Base-by-base conservation (phyloP, 2,888 invertebrate genomes). In the Alloplasta piceator region DNA sequence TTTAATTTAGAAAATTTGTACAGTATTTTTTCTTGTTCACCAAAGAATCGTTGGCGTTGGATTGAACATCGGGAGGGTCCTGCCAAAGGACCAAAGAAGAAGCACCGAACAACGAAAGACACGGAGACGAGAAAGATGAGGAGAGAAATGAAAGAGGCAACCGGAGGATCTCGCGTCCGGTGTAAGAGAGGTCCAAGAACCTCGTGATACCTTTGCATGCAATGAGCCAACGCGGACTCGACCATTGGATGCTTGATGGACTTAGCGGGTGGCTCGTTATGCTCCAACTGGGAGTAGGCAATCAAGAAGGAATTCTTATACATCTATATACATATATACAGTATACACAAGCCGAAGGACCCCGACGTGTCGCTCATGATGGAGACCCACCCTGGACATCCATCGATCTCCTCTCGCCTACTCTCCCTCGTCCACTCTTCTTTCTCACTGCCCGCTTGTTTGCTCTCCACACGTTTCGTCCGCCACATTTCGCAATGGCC, bases 361-460 rank as follows among this genome's bases (percentile, higher is more conserved):
- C 86, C 88, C 86, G 89, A 90, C 90, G 91, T 90, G 90, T 91
- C 91, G 90, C 90, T 90, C 90, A 85, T 91, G 91, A 91, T 90
- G 90, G 89, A 90, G 88, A 83, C 88, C 86, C 88, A 83, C 84
- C 88, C 88, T 84, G 85, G 86, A 86, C 86, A 82, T 83, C 86
- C 89, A 91, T 92, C 90, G 88, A 91, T 91, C 91, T 90, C 86
- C 26, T 86, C 85, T 75, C 77, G 70, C 84, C 73, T 67, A 77
- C 72, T 80, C 77, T 75, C 26, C 41, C 14, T 61, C 14, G 6
- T 52, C 14, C 14, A 26, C 26, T 26, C 26, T 26, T 26, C 12
- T 52, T 12, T 16, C 14, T 52, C 41, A 46, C 74, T 61, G 74
- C 70, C 74, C 50, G 55, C 78, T 82, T 82, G 88, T 88, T 86